Evolutionary conservation across 2,797 vertebrate genomes (phyloP).

Genomic region (Brachyrhaphis roseni): DNA sequence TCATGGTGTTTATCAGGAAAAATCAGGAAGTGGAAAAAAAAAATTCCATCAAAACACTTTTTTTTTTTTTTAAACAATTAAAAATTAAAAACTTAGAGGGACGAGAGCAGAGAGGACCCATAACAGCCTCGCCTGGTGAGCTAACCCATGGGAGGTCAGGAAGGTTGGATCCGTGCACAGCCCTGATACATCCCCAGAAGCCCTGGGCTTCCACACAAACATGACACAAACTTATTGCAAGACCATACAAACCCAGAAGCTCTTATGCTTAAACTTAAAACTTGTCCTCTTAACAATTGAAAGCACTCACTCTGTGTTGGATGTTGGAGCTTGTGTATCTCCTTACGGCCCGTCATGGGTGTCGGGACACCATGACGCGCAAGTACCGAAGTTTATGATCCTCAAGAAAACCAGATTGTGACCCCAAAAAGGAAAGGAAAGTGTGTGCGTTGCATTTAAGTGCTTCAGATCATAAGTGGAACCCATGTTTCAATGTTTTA

Average conservation of each 20-base stretch:
- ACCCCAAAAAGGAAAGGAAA: background rate
- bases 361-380: background rate
- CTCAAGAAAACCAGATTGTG: background rate
- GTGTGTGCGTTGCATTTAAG: background rate
- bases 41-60: too few relatives aligned
- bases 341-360: background rate
- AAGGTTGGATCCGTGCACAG: too few relatives aligned
- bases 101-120: too few relatives aligned
- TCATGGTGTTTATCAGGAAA: too few relatives aligned
- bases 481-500: conserved; percentile 10
- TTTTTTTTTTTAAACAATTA: too few relatives aligned
- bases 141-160: too few relatives aligned
- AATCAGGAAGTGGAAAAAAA: too few relatives aligned
- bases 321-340: background rate
- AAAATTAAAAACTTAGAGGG: too few relatives aligned
- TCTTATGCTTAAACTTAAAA: background rate
- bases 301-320: background rate
- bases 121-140: too few relatives aligned
- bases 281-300: background rate
- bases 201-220: too few relatives aligned
- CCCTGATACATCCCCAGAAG: too few relatives aligned
- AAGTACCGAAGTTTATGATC: background rate
- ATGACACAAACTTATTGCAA: background rate
- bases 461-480: conserved; percentile 18
- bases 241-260: background rate